These are phyloP conservation scores for Noctua pronuba DNA, from an alignment of 2,888 invertebrate species.

Conservation along the genomic window DNA sequence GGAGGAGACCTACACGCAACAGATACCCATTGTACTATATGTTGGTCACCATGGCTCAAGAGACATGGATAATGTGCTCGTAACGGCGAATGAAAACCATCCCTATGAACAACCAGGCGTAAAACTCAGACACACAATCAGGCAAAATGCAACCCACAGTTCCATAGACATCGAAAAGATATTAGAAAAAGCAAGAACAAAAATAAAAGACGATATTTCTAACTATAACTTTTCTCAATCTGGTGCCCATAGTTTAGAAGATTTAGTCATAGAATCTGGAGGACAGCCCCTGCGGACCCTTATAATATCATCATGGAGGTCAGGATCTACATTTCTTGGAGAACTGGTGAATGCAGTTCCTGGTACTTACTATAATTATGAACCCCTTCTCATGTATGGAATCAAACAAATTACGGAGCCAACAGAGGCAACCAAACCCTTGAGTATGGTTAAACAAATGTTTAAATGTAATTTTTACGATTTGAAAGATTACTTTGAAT, in stretches of 20 bases:
- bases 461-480: conserved; percentile 94
- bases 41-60: conserved; percentile 71
- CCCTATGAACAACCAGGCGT: not conserved
- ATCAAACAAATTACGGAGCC: conserved; percentile 95
- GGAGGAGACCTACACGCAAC: conserved; percentile 75
- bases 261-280: conserved; percentile 92
- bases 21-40: conserved; percentile 71
- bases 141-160: not conserved
- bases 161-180: conserved; percentile 78
- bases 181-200: conserved; percentile 81
- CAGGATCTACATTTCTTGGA: conserved; percentile 97
- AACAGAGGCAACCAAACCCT: conserved; percentile 92
- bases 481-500: conserved; percentile 94
- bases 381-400: conserved; percentile 96
- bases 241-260: conserved; percentile 89
- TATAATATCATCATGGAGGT: conserved; percentile 96
- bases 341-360: conserved; percentile 96
- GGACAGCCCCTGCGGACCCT: conserved; percentile 94
- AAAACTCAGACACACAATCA: not conserved
- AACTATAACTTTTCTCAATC: conserved; percentile 82
- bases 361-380: conserved; percentile 97
- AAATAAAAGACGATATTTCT: conserved; percentile 82
- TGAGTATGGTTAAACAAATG: conserved; percentile 92
- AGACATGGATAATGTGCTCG: not conserved
- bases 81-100: not conserved